Evolutionary conservation across 2,113 vertebrate species (phyloP).

Genomic region (Oxyruncus cristatus): DNA sequence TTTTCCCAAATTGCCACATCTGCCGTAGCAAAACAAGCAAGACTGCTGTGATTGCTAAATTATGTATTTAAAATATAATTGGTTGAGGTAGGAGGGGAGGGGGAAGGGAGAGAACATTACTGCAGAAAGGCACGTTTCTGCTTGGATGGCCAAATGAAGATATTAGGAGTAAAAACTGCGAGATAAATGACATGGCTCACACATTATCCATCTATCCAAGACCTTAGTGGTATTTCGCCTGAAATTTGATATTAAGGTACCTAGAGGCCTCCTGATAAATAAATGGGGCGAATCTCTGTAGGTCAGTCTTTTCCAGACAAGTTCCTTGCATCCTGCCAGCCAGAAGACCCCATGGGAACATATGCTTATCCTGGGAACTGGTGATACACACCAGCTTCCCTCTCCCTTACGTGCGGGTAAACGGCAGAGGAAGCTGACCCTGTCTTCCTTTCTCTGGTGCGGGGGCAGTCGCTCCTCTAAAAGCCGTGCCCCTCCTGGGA

Average conservation of each 20-base stretch:
- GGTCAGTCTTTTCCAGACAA: background rate
- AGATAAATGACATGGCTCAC: conserved; percentile 28
- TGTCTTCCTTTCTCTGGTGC: background rate
- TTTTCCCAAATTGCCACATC: conserved; percentile 1
- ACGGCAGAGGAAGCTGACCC: background rate
- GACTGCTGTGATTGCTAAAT: background rate
- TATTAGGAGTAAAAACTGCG: background rate
- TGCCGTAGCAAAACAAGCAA: background rate
- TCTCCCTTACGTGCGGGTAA: background rate
- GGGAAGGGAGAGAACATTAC: background rate
- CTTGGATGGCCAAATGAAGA: background rate
- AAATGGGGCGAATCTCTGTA: background rate
- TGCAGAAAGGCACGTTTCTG: background rate
- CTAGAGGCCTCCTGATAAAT: conserved; percentile 28
- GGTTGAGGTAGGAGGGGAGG: background rate
- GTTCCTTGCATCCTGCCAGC: background rate
- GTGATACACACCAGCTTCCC: background rate
- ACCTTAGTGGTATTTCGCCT: background rate
- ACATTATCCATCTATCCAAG: conserved; percentile 23
- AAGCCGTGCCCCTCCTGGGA: background rate
- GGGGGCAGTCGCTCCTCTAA: background rate
- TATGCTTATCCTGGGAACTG: background rate
- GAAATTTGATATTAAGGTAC: conserved; percentile 35
- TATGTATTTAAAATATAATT: background rate
- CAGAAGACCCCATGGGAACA: background rate